These are phyloP conservation scores for Pandemis heparana DNA, from an alignment of 2,888 invertebrate species.

Conservation along the genomic window DNA sequence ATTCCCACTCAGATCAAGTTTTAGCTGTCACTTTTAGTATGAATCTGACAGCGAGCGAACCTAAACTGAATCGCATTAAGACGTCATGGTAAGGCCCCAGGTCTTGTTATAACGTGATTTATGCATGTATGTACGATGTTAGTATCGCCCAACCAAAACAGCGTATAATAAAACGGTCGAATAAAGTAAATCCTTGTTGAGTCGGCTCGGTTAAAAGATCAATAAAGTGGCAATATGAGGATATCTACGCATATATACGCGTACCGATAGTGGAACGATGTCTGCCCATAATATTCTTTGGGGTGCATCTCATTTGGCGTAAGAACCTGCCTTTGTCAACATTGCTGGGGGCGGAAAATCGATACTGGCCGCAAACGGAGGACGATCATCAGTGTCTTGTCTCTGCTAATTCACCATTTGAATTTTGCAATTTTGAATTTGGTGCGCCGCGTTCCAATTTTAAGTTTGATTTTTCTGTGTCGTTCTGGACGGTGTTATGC, in stretches of 20 bases:
- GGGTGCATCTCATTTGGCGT: constrained; percentile 86
- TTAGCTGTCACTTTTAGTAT: too few species aligned
- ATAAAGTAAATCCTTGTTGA: constrained; percentile 50
- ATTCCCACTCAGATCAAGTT: too few species aligned
- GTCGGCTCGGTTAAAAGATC: constrained; percentile 69
- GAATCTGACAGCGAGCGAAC: too few species aligned
- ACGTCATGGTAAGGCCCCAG: too few species aligned
- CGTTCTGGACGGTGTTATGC: constrained; percentile 3
- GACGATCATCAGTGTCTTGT: constrained; percentile 73
- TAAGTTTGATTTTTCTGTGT: not conserved
- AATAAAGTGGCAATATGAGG: constrained; percentile 76
- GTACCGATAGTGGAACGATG: constrained; percentile 79
- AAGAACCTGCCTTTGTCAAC: constrained; percentile 86
- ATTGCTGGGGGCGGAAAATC: constrained; percentile 83
- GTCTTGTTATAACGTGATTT: too few species aligned
- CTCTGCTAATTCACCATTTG: constrained; percentile 70
- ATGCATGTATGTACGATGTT: too few species aligned
- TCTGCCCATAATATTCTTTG: constrained; percentile 86
- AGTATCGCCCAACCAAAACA: constrained; percentile 41
- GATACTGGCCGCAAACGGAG: constrained; percentile 77
- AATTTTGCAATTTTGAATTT: constrained; percentile 55
- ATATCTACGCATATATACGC: constrained; percentile 57
- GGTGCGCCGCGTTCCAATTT: constrained; percentile 17
- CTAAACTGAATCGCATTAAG: too few species aligned
- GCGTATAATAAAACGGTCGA: constrained; percentile 45